These are phyloP conservation scores for Ambastaia sidthimunki DNA, from an alignment of 2,797 vertebrate genomes.

Conservation along the genomic window DNA sequence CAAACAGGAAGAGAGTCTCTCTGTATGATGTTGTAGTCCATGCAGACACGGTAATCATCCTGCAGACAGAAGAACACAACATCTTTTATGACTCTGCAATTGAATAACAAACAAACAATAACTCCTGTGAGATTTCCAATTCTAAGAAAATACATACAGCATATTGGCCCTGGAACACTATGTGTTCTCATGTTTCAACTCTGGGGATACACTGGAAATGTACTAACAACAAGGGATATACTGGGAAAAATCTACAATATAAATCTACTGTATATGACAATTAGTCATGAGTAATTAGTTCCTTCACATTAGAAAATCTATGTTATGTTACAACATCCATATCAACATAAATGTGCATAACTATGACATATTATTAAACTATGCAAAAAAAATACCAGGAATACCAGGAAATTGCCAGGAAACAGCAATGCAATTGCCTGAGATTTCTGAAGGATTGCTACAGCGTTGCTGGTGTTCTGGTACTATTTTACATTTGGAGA, in stretches of 20 bases:
- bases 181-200: not conserved
- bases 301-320: no score
- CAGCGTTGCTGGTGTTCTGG: no score
- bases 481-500: no score
- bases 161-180: not conserved
- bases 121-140: not conserved
- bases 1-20: conserved; percentile 92
- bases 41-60: conserved; percentile 95
- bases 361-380: no score
- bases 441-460: no score
- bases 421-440: no score
- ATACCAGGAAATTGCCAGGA: no score
- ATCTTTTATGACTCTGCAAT: not conserved
- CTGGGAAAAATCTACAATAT: conserved; percentile 39
- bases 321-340: not conserved
- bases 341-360: not conserved
- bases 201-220: conserved; percentile 45
- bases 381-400: no score
- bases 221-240: conserved; percentile 30
- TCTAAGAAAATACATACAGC: not conserved
- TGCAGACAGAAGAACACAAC: conserved; percentile 62
- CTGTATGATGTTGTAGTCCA: conserved; percentile 91
- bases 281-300: not conserved
- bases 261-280: not conserved
- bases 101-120: not conserved